These are phyloP conservation scores for Picathartes gymnocephalus DNA, from an alignment of 2,113 vertebrate genomes.

Conservation along the genomic window DNA sequence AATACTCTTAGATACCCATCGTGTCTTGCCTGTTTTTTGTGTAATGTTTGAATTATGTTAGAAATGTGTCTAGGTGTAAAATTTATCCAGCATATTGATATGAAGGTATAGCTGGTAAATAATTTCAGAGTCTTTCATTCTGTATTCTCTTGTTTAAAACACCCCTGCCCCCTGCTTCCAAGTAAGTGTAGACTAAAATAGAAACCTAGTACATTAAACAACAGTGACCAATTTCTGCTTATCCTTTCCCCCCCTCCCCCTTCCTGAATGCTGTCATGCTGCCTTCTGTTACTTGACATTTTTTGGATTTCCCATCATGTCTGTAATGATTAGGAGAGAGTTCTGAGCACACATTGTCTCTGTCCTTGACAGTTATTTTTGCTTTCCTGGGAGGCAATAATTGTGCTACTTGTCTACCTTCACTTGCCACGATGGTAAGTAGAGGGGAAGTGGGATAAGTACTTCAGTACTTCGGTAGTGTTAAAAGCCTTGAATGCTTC, in stretches of 20 bases:
- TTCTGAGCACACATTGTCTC: neutral
- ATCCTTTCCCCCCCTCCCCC: no score
- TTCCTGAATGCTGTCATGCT: neutral
- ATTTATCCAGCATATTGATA: neutral
- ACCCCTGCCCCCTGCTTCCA: fast-evolving
- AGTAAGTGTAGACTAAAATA: neutral
- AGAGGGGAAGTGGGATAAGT: neutral
- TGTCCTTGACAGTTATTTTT: conserved; percentile 45
- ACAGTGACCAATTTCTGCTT: neutral
- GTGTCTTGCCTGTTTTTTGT: neutral
- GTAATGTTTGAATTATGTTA: neutral
- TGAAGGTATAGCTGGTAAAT: neutral
- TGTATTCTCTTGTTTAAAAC: neutral
- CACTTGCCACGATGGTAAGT: neutral
- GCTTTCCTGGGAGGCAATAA: conserved; percentile 5
- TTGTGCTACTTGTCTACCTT: neutral
- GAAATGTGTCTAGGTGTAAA: neutral
- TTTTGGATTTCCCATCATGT: neutral
- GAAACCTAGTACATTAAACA: neutral
- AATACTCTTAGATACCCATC: neutral
- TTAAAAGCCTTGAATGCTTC: conserved; percentile 11
- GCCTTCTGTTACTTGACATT: conserved; percentile 23
- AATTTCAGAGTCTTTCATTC: neutral
- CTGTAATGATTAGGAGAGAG: conserved; percentile 3
- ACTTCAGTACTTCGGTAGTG: neutral